Base-by-base conservation (phyloP, 2,113 vertebrate genomes). In the Patagioenas fasciata region DNA sequence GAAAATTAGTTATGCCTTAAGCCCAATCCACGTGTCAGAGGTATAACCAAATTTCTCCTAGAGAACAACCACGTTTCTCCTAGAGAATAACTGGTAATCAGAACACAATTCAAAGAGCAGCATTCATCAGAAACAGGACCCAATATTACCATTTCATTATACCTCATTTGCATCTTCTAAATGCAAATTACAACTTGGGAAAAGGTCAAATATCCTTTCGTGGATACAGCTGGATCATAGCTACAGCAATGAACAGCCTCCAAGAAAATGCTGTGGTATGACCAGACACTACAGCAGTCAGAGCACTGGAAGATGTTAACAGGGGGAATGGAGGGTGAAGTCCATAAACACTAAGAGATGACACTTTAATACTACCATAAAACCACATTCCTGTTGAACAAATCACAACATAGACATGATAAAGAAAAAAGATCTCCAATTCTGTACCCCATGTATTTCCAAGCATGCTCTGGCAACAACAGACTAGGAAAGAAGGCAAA, bases 191-290 rank as follows among this genome's bases (percentile, higher is more conserved):
- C 80, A 95, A 71, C 17, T 51, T 80, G 11, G 34, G 60, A 42
- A 62, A 85, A 83, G 31, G 44, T 71, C 82, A 77, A 53, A 86
- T 72, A 78, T 90, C 48, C 69, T 53, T 80, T 44, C 56, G 51
- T 6, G 51, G 88, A 48, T 34, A 79, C 85, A 74, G 75, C 1
- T 71, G 75, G 51, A 88, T 64, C 26, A 28, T 1, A 60, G 71
- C 74, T 85, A 40, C 74, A 88, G 93, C 71, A 66, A 42, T 25
- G 51, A 88, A 85, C 29, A 85, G 72, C 47, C 90, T 91, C 89
- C 85, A 91, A 71, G 81, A 77, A 73, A 93, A 85, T 14, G 38
- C 53, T 28, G 48, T 29, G 56, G 6, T 13, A 51, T 21, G 67
- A 85, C 36, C 85, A 90, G 56, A 70, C 6, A 67, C 67, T 50